Evolutionary conservation across 2,888 invertebrate species (phyloP).

Genomic region (Melanotus villosus): DNA sequence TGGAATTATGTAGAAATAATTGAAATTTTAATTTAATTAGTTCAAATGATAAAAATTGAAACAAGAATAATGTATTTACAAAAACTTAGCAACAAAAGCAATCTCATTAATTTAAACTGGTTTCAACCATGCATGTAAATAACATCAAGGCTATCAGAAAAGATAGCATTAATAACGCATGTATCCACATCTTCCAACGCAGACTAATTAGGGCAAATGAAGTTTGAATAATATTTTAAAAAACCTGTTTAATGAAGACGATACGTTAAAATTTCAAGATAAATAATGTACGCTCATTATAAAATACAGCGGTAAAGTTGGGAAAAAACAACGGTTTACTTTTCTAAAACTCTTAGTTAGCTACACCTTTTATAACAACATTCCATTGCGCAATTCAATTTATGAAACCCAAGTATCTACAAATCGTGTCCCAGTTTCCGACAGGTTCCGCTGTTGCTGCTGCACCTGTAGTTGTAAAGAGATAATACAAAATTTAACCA

Average conservation of each 20-base stretch:
- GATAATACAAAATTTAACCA: neutral
- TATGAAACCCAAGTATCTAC: conserved; percentile 23
- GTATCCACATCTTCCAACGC: neutral
- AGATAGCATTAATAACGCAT: neutral
- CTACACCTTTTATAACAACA: conserved; percentile 23
- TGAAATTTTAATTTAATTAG: too few relatives aligned
- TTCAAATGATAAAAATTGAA: too few relatives aligned
- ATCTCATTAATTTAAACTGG: too few relatives aligned
- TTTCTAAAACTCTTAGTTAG: conserved; percentile 10
- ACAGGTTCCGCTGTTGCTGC: conserved; percentile 40
- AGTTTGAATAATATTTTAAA: neutral
- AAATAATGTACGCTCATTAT: conserved; percentile 1
- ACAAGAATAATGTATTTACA: too few relatives aligned
- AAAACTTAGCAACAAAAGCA: too few relatives aligned
- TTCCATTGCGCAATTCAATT: conserved; percentile 32
- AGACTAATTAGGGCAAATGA: neutral
- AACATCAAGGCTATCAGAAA: neutral
- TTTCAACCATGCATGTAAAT: too few relatives aligned
- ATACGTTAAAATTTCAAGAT: neutral
- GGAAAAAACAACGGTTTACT: neutral
- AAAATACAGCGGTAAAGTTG: neutral
- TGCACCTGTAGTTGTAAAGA: conserved; percentile 41
- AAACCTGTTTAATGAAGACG: conserved; percentile 1
- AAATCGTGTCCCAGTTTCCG: conserved; percentile 46
- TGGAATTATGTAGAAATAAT: too few relatives aligned